Conservation (phyloP, 2,888 invertebrate genomes). For the Stramonita haemastoma region DNA sequence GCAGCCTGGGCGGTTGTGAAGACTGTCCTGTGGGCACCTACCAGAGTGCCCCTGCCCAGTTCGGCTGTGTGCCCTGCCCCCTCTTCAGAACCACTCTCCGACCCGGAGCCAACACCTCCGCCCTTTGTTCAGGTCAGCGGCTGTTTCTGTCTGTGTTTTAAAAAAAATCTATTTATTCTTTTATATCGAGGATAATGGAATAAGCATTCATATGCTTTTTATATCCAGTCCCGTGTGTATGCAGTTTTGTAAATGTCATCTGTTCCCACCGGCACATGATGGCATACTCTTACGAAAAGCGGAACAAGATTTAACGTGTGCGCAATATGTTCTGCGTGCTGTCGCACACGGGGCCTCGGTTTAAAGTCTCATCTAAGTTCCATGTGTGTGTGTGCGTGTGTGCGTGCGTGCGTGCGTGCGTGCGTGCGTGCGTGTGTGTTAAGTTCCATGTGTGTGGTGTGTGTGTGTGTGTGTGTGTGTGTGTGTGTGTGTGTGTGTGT, state of each 20-base stretch:
- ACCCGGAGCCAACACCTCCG: neutral
- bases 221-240: too few species aligned
- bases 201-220: too few species aligned
- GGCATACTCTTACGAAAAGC: too few species aligned
- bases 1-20: neutral
- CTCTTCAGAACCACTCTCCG: slow-evolving; percentile 9
- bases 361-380: neutral
- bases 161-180: too few species aligned
- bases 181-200: too few species aligned
- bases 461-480: neutral
- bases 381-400: neutral
- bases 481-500: neutral
- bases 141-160: neutral
- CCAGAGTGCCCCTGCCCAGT: neutral
- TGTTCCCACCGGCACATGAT: too few species aligned
- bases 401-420: slow-evolving; percentile 17
- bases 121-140: neutral
- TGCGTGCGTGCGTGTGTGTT: neutral
- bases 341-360: too few species aligned
- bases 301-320: too few species aligned
- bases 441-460: neutral
- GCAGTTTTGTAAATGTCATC: too few species aligned
- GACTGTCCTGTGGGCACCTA: neutral
- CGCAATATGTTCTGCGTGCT: too few species aligned
- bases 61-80: slow-evolving; percentile 20